These are phyloP conservation scores for Leptinotarsa juncta DNA, from an alignment of 2,888 invertebrate genomes.

Conservation along the genomic window DNA sequence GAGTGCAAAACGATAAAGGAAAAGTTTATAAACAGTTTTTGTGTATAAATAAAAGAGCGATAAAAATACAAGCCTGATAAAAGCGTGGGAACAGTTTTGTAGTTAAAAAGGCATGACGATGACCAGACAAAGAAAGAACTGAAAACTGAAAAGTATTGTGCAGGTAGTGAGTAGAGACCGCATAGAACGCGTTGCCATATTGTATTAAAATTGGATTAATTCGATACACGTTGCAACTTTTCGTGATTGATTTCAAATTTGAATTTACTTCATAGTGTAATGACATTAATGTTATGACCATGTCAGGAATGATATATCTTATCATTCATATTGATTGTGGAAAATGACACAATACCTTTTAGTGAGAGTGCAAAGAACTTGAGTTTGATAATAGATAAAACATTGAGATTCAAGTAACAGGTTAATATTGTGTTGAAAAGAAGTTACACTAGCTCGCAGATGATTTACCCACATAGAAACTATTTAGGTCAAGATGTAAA, in stretches of 20 bases:
- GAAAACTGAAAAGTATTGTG: neutral
- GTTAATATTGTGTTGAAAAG: no score
- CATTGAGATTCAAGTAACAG: no score
- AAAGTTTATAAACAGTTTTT: slow-evolving; percentile 7
- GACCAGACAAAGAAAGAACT: slow-evolving; percentile 20
- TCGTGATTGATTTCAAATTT: neutral
- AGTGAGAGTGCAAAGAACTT: no score
- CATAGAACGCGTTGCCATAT: neutral
- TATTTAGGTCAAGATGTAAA: no score
- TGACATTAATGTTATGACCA: no score
- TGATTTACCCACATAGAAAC: no score
- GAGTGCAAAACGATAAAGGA: slow-evolving; percentile 18
- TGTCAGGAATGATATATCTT: no score
- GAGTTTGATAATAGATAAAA: no score
- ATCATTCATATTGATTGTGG: no score
- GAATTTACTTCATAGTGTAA: no score
- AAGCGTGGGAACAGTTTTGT: slow-evolving; percentile 25
- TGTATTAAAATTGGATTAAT: neutral
- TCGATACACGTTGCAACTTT: neutral
- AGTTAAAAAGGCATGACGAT: slow-evolving; percentile 23
- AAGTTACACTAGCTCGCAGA: no score
- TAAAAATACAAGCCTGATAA: slow-evolving; percentile 18
- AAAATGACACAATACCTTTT: no score
- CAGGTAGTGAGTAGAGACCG: neutral
- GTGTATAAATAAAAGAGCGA: slow-evolving; percentile 23